Base-by-base conservation (phyloP, 2,888 invertebrate genomes). In the Brachyptera risi region DNA sequence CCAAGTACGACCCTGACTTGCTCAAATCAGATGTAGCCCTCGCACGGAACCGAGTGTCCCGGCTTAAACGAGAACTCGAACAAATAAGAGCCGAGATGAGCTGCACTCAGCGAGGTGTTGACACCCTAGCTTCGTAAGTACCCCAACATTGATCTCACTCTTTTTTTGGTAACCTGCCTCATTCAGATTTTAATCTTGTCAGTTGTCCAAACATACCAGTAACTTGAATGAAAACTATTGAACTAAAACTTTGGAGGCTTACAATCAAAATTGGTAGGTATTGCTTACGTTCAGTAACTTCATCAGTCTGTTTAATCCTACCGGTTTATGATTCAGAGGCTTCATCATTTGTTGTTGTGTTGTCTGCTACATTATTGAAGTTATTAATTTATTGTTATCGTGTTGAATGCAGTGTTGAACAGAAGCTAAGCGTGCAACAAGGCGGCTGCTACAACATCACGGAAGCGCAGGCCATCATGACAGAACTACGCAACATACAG, bases 381-480 rank as follows among this genome's bases (percentile, higher is more conserved):
- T n/a, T n/a, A n/a, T n/a, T n/a, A n/a, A n/a, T n/a, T n/a, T n/a
- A n/a, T n/a, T n/a, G n/a, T n/a, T n/a, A n/a, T n/a, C n/a, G n/a
- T n/a, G n/a, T n/a, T n/a, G n/a, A n/a, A n/a, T 40, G 23, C 47
- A 93, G 92, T 74, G 93, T 94, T 67, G 92, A 93, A 74, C 89
- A 92, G 77, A 93, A 93, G 77, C 79, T 96, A 70, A 90, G 86
- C 73, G 83, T 88, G 21, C 88, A 88, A 68, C 85, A 91, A 74
- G 85, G 87, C 56, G 90, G 91, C 50, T 91, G 91, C 73, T 96
- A 96, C 75, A 94, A 92, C 74, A 89, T 95, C 68, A 87, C 88
- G 38, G 94, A 97, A 78, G 96, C 96, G 13, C 93, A 96, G 76
- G 94, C 94, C n/a, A 96, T 97, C 63, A 88, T 95, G 82, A 88